These are phyloP conservation scores for Bombus impatiens DNA, from an alignment of 1,140 invertebrate species.

Conservation along the genomic window DNA sequence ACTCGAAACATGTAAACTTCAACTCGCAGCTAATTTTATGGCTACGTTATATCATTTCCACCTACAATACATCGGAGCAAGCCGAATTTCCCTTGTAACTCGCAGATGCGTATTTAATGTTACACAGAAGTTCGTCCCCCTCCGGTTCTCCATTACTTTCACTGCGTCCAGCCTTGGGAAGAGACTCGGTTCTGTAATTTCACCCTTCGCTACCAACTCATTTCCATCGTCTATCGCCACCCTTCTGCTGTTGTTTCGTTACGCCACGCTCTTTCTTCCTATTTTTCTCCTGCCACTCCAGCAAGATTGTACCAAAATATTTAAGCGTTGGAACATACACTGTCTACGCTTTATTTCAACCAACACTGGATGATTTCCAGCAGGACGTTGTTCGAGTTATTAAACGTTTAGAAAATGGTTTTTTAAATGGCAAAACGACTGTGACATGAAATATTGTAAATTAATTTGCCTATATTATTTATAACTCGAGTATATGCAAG, in stretches of 20 bases:
- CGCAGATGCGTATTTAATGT: not conserved
- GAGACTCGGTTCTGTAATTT: slow-evolving; percentile 9
- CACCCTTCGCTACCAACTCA: not conserved
- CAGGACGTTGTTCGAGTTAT: slow-evolving; percentile 1
- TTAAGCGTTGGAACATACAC: slow-evolving; percentile 56
- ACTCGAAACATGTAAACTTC: slow-evolving; percentile 27
- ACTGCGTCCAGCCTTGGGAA: not conserved
- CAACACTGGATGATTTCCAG: slow-evolving; percentile 1
- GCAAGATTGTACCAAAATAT: slow-evolving; percentile 65
- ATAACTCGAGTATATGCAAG: no score
- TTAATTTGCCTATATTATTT: no score
- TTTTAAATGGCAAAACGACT: no score
- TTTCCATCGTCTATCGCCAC: not conserved
- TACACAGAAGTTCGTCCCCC: not conserved
- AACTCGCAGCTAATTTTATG: not conserved
- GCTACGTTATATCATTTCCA: not conserved
- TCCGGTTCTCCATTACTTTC: not conserved
- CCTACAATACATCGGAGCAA: not conserved
- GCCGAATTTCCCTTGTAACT: not conserved
- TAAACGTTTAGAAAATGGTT: no score
- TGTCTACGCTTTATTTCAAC: slow-evolving; percentile 63
- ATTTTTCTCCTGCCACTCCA: not conserved
- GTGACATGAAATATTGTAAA: no score
- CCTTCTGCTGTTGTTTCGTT: not conserved
- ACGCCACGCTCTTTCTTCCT: slow-evolving; percentile 2